Percentiles rank a stretch among this genome's conserved stretches.
Conservation (phyloP, 2,113 vertebrate genomes). For the Neoarius graeffei region DNA sequence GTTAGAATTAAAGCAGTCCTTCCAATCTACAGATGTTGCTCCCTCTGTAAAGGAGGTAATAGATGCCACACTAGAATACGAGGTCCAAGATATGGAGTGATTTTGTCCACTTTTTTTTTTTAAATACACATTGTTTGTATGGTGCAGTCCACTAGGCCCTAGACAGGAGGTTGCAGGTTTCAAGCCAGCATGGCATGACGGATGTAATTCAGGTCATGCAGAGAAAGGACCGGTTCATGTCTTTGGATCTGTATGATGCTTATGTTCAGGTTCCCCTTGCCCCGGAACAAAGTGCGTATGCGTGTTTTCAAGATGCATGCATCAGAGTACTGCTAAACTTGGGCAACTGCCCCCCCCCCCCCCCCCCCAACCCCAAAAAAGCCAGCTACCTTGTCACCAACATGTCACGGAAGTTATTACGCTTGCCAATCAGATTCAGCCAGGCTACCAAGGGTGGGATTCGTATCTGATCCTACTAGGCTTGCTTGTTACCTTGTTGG, state of each 20-base stretch:
- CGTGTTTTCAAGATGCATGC: neutral
- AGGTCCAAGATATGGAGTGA: neutral
- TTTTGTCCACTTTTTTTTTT: no score
- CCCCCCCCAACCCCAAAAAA: neutral
- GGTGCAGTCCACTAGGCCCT: neutral
- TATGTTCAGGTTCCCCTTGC: neutral
- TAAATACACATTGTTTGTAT: neutral
- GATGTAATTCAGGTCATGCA: neutral
- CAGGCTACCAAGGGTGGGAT: neutral
- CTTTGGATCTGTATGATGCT: neutral
- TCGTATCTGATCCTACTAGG: neutral
- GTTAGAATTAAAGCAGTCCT: neutral
- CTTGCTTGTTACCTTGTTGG: neutral
- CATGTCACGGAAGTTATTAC: neutral
- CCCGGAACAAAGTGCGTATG: neutral
- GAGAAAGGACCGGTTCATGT: neutral
- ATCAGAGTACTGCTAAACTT: neutral
- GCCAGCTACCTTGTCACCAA: neutral
- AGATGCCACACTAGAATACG: neutral
- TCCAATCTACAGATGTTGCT: neutral
- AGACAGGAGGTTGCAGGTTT: neutral
- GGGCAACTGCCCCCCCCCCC: neutral
- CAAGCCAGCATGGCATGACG: neutral
- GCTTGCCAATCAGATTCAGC: neutral
- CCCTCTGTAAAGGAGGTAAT: no score